A percentile compares a stretch with the other conserved stretches of the same genome.
These are phyloP conservation scores for Eutrigla gurnardus DNA, from an alignment of 2,797 vertebrate genomes.

Conservation along the genomic window DNA sequence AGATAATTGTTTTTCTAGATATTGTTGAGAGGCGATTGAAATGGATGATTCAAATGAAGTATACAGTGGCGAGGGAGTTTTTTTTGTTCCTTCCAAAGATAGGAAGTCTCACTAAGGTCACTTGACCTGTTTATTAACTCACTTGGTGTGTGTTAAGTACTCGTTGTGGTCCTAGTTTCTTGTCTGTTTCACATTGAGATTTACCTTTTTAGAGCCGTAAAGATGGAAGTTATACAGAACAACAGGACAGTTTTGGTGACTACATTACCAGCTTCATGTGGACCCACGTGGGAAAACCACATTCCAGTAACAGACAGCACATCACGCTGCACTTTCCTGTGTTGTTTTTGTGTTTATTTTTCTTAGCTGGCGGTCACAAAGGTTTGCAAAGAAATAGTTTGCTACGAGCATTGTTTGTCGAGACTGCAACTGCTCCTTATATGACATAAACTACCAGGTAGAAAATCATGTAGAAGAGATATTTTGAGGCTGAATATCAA, in stretches of 20 bases:
- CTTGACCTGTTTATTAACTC: background rate
- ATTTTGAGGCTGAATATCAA: background rate
- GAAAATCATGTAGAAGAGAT: background rate
- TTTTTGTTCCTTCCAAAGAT: constrained; percentile 4
- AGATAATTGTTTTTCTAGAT: constrained; percentile 33
- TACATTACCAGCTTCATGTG: background rate
- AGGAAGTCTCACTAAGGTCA: background rate
- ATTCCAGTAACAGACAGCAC: background rate
- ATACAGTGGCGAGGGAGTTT: constrained; percentile 25
- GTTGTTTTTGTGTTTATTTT: background rate
- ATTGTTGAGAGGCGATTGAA: constrained; percentile 52
- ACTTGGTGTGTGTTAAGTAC: background rate
- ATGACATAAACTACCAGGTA: background rate
- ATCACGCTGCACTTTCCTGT: background rate
- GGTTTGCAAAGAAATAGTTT: background rate
- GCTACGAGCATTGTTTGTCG: background rate
- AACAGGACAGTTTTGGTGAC: constrained; percentile 1
- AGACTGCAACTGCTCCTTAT: background rate
- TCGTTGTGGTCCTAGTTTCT: background rate
- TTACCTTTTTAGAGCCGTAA: background rate
- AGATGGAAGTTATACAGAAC: background rate
- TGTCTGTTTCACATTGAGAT: background rate
- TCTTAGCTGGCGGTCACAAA: background rate
- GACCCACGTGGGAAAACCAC: background rate
- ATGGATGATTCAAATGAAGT: constrained; percentile 29